Conservation (phyloP, 2,888 invertebrate species). For the Hemicrepidius hirtus region DNA sequence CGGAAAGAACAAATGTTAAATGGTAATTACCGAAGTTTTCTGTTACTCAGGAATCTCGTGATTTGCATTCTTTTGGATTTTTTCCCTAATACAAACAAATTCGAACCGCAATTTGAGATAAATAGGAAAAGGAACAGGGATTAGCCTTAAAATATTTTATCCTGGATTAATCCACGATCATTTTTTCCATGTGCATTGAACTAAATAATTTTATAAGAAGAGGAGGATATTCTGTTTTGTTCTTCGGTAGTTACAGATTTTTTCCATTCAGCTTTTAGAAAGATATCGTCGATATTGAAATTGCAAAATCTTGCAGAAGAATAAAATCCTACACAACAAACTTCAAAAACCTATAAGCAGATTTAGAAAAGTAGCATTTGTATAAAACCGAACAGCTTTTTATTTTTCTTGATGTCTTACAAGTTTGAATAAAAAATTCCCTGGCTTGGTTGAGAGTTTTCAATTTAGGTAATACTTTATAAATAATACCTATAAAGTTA, state of each 20-base stretch:
- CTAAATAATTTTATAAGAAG: neutral
- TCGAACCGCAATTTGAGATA: neutral
- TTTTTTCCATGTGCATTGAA: neutral
- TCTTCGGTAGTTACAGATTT: neutral
- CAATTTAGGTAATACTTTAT: too few relatives aligned
- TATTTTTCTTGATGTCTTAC: slow-evolving; percentile 8
- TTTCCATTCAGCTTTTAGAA: neutral
- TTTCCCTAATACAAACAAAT: neutral
- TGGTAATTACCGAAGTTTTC: slow-evolving; percentile 39
- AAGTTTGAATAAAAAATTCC: slow-evolving; percentile 14
- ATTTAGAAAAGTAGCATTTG: slow-evolving; percentile 19
- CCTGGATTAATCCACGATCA: neutral
- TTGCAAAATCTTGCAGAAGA: slow-evolving; percentile 6
- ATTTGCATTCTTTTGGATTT: slow-evolving; percentile 39
- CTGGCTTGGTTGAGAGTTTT: neutral
- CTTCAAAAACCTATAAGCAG: slow-evolving; percentile 28
- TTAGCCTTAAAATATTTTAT: neutral
- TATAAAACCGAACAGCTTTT: slow-evolving; percentile 18
- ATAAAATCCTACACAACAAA: slow-evolving; percentile 13
- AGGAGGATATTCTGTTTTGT: too few relatives aligned
- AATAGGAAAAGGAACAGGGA: neutral
- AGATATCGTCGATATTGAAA: slow-evolving; percentile 10
- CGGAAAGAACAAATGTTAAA: slow-evolving; percentile 38
- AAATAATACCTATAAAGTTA: too few relatives aligned
- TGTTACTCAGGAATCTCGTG: slow-evolving; percentile 22